Percentiles rank a stretch among this genome's conserved stretches.
Conservation (phyloP, 2,797 vertebrate species). For the Typhlichthys eigenmanni region DNA sequence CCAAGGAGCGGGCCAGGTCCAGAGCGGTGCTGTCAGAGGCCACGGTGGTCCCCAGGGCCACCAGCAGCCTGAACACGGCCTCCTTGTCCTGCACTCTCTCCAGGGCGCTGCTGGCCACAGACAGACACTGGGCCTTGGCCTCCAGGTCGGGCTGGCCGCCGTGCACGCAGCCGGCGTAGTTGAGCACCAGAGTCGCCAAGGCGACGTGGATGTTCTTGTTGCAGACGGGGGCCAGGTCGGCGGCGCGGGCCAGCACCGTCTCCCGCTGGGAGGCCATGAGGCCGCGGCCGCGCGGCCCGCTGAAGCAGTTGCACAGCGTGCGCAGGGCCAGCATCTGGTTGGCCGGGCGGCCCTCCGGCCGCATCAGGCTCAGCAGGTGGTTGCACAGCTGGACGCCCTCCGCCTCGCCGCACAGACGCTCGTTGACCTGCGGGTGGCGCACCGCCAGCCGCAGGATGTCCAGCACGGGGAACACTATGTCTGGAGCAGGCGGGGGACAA, state of each 20-base stretch:
- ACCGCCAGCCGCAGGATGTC: constrained; percentile 94
- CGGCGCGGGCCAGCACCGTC: constrained; percentile 84
- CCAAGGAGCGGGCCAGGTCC: constrained; percentile 93
- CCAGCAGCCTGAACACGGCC: constrained; percentile 95
- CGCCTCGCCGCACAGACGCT: constrained; percentile 89
- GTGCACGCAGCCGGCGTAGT: constrained; percentile 91
- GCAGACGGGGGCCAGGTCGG: constrained; percentile 83
- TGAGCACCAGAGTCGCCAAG: constrained; percentile 90
- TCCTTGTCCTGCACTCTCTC: constrained; percentile 95
- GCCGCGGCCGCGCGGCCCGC: constrained; percentile 80
- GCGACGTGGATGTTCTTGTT: constrained; percentile 98
- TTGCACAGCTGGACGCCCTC: constrained; percentile 87
- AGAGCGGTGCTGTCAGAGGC: constrained; percentile 86
- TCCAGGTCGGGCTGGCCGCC: constrained; percentile 86
- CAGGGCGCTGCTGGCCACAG: constrained; percentile 89
- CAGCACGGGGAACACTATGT: constrained; percentile 95
- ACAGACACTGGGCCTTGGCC: constrained; percentile 95
- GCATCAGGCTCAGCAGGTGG: constrained; percentile 90
- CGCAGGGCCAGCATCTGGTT: constrained; percentile 96
- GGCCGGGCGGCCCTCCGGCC: constrained; percentile 86
- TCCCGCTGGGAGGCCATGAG: constrained; percentile 92
- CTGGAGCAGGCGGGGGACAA: constrained; percentile 61
- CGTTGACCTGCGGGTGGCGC: constrained; percentile 90
- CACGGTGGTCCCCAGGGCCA: constrained; percentile 94
- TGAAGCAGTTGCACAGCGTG: constrained; percentile 96